phyloP scores from a whole-genome alignment of 2,888 invertebrate genomes.

The Nezara viridula region DNA sequence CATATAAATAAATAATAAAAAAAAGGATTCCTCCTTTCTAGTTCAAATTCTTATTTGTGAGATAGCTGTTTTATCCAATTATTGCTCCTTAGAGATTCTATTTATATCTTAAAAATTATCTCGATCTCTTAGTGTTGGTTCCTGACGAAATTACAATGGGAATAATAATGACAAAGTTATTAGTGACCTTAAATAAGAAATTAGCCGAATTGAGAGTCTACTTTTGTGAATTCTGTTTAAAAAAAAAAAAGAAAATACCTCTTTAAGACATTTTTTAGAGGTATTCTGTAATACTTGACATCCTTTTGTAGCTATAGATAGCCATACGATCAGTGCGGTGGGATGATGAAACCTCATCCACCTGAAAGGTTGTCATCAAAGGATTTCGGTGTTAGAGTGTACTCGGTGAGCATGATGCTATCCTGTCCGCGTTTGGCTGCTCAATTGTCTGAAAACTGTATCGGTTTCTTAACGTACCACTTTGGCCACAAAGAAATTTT shows the following conservation, averaged over 20 bases:
- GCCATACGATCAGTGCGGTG: not conserved
- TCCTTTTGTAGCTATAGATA: not conserved
- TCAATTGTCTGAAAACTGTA: not conserved
- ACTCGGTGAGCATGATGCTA: not conserved
- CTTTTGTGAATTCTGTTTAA: no score
- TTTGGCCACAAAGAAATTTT: not conserved
- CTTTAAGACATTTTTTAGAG: not conserved
- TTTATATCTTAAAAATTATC: no score
- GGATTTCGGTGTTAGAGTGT: not conserved
- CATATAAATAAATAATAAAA: no score
- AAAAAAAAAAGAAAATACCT: not conserved
- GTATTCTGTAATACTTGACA: not conserved
- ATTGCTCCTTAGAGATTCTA: no score
- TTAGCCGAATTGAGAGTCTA: no score
- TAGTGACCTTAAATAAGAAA: no score
- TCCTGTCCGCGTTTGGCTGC: not conserved
- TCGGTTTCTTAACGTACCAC: not conserved
- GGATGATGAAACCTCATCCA: conserved; percentile 27
- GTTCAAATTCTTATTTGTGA: no score
- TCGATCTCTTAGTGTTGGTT: no score
- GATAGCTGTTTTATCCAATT: no score
- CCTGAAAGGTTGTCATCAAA: not conserved
- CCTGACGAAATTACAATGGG: no score
- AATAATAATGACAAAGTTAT: no score
- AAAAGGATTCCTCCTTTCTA: no score